Percentiles rank a stretch among this genome's conserved stretches.
Conservation (phyloP, 53 echinoderm and acorn worm genomes). For the Hippasteria phrygiana region DNA sequence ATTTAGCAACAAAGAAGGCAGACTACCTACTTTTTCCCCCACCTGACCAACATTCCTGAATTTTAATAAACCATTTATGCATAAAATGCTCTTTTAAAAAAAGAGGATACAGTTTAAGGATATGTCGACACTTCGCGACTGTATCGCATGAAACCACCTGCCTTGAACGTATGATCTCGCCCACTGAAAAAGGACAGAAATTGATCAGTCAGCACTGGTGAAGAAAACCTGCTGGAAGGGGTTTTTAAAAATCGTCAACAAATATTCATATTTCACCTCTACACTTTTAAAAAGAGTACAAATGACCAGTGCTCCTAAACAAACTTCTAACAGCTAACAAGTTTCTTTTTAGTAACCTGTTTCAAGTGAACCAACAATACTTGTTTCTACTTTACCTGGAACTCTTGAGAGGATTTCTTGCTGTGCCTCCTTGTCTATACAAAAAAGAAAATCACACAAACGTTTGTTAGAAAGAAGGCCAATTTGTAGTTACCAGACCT, state of each 20-base stretch:
- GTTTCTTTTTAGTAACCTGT: not conserved
- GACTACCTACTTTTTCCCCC: no score
- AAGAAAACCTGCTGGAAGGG: not conserved
- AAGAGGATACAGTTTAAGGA: constrained; percentile 82
- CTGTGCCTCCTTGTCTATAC: constrained; percentile 62
- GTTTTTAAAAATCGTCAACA: not conserved
- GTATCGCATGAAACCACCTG: constrained; percentile 45
- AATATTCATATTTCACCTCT: not conserved
- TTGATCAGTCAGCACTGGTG: constrained; percentile 5
- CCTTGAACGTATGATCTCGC: constrained; percentile 17
- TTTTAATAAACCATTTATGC: no score
- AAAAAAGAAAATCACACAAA: not conserved
- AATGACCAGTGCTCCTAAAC: not conserved
- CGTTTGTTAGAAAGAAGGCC: not conserved
- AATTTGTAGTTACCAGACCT: no score
- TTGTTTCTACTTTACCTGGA: constrained; percentile 27
- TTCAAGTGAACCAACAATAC: no score
- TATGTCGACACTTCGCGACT: constrained; percentile 34
- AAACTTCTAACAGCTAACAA: not conserved
- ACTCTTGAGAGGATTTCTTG: constrained; percentile 57
- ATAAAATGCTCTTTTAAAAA: not conserved
- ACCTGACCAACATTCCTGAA: no score
- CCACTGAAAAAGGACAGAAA: constrained; percentile 62
- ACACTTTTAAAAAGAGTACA: no score
- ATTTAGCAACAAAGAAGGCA: no score